Evolutionary conservation across 2,888 invertebrate genomes (phyloP).

Genomic region (Chelonus formosanus): DNA sequence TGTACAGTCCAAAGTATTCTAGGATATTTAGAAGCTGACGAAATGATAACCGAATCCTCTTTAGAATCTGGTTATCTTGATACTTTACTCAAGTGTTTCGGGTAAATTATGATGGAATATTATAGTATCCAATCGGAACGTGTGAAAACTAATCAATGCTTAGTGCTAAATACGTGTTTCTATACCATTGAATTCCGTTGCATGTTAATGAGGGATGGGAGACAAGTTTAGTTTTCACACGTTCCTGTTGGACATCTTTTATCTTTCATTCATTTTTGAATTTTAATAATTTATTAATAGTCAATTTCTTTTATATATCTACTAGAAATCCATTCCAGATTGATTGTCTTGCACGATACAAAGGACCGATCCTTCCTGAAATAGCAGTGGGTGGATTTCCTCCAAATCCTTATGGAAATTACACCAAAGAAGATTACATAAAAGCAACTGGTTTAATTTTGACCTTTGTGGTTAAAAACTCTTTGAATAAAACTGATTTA

Average conservation of each 20-base stretch:
- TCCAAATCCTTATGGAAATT: conserved; percentile 46
- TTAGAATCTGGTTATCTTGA: conserved; percentile 66
- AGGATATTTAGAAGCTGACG: conserved; percentile 78
- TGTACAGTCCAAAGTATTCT: conserved; percentile 86
- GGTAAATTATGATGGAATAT: conserved; percentile 52
- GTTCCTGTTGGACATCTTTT: too few species aligned
- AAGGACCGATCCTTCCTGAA: conserved; percentile 88
- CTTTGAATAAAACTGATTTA: conserved; percentile 69
- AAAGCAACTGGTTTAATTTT: conserved; percentile 76
- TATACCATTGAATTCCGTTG: too few species aligned
- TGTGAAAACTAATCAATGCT: too few species aligned
- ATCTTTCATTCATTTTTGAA: neutral
- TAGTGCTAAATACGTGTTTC: too few species aligned
- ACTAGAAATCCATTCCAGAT: conserved; percentile 68
- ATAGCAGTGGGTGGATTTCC: conserved; percentile 85
- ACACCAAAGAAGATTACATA: conserved; percentile 63
- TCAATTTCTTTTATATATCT: too few species aligned
- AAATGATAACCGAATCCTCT: conserved; percentile 65
- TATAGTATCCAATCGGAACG: too few species aligned
- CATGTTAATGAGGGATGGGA: too few species aligned
- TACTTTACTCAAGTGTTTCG: conserved; percentile 66
- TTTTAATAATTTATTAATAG: conserved; percentile 47
- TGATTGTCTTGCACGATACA: conserved; percentile 83
- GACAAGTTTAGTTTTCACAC: too few species aligned
- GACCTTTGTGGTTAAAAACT: conserved; percentile 81